Base-by-base conservation (phyloP, 2,888 invertebrate species). In the Drosophila bunnanda region DNA sequence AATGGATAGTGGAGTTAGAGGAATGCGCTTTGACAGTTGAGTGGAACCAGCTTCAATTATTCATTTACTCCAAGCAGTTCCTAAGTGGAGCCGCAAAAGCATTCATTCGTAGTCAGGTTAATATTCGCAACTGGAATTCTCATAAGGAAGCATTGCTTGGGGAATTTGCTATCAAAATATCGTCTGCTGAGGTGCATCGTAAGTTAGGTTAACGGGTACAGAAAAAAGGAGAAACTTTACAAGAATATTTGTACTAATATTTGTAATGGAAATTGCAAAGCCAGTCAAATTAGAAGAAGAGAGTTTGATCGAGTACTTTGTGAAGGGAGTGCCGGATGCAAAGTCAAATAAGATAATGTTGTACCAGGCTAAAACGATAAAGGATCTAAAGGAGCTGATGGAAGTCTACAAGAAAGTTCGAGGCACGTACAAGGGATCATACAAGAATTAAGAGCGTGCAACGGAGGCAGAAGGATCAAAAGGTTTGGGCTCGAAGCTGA, bases 301-400 rank as follows among this genome's bases (percentile, higher is more conserved):
- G 15, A 36, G 36, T 7, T 36, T 36, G 13, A 36, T n/a, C n/a
- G 36, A 36, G 15, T 36, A 36, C 36, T 36, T 36, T 6, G 36
- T n/a, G 36, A 36, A 36, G 36, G 36, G n/a, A 36, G 36, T 36
- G 36, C 48, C 20, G 8, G 50, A 50, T 32, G 17, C 32, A 1
- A 34, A 32, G 32, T 32, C 32, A 9, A 34, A 50, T 13, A 50
- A 34, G 13, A 32, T 50, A 17, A 50, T 52, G 34, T 15, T 52
- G 15, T 52, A 52, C 5, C 50, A 34, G 20, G 50, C 34, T 4
- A 52, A 34, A 52, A 52, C 34, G 1, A 34, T 34, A 4, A 34
- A 9, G 15, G 34, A 34, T 5, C 5, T 34, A 4, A 34, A 50
- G 20, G 32, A 32, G 13, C 32, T 32, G 20, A 34, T 50, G 7